A percentile compares a stretch with the other conserved stretches of the same genome.
Conservation (phyloP, 2,888 invertebrate genomes). For the Cancer borealis region DNA sequence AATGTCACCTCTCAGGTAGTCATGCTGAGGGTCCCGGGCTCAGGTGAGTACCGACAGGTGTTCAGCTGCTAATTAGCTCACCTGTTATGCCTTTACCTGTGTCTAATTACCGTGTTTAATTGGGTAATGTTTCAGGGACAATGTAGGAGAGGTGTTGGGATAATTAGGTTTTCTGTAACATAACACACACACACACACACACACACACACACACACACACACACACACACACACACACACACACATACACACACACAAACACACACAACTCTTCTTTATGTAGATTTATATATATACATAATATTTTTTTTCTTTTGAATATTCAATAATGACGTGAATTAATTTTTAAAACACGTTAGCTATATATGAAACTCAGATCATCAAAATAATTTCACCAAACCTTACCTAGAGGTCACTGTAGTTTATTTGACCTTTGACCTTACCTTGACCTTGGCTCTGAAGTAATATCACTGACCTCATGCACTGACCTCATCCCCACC, state of each 20-base stretch:
- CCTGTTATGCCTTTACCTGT: not conserved
- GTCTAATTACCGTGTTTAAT: not conserved
- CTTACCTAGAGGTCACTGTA: not conserved
- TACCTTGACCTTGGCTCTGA: not conserved
- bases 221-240: constrained; percentile 14
- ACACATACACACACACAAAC: not conserved
- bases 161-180: not conserved
- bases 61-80: not conserved
- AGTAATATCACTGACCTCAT: not conserved
- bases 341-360: not conserved
- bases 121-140: not conserved
- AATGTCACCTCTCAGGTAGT: not conserved
- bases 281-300: not conserved
- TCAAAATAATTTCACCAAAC: not conserved
- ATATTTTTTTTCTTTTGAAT: not conserved
- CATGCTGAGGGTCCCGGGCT: constrained; percentile 47
- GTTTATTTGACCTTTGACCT: not conserved
- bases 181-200: not conserved
- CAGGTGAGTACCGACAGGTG: constrained; percentile 33
- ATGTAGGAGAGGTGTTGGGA: not conserved
- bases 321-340: not conserved
- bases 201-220: constrained; percentile 14
- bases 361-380: not conserved
- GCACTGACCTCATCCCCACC: not conserved
- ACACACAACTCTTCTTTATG: not conserved